These are phyloP conservation scores for Harpegnathos saltator DNA, from an alignment of 1,140 invertebrate genomes.

Conservation along the genomic window DNA sequence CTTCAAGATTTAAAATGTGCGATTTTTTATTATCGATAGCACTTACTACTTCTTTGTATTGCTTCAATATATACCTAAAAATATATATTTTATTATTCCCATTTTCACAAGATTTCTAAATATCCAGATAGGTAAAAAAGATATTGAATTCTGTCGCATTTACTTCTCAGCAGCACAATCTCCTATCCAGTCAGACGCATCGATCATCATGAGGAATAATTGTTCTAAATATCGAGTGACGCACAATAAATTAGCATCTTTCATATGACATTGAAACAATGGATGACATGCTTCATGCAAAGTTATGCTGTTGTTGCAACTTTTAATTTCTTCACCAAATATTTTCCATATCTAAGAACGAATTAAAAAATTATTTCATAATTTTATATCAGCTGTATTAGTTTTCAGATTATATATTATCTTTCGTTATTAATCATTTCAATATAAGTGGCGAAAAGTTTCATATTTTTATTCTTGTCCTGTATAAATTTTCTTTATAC, in stretches of 20 bases:
- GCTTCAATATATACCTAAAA: constrained; percentile 66
- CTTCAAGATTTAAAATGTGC: background rate
- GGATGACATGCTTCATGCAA: constrained; percentile 87
- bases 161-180: constrained; percentile 71
- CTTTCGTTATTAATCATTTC: background rate
- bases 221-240: constrained; percentile 87
- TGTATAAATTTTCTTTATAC: constrained; percentile 71
- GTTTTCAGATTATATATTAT: background rate
- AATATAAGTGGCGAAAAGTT: no score
- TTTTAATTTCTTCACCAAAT: constrained; percentile 90
- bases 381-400: background rate
- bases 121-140: background rate
- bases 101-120: background rate
- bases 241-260: constrained; percentile 87
- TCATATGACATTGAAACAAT: constrained; percentile 89
- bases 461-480: background rate
- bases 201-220: constrained; percentile 75
- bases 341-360: constrained; percentile 89
- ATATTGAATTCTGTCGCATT: background rate
- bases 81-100: constrained; percentile 37
- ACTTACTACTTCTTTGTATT: constrained; percentile 70
- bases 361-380: background rate
- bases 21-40: constrained; percentile 59
- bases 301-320: constrained; percentile 85
- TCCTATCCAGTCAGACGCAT: constrained; percentile 80